These are phyloP conservation scores for Acromyrmex heyeri DNA, from an alignment of 1,140 invertebrate species.

Conservation along the genomic window DNA sequence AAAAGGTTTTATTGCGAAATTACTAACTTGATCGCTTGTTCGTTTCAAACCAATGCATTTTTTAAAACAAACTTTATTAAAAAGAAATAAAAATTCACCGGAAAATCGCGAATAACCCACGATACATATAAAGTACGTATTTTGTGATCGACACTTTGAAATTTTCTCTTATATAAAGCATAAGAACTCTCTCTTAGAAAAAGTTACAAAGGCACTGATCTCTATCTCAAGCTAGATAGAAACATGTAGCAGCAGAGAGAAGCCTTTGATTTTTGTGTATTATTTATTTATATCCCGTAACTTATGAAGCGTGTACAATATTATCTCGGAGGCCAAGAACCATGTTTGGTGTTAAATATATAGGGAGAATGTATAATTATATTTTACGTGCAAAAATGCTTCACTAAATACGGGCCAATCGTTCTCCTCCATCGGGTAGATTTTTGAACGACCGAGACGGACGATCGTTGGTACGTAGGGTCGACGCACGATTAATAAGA, in stretches of 20 bases:
- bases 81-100: not conserved
- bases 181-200: not conserved
- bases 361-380: not conserved
- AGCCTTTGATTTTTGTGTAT: not conserved
- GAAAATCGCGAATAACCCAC: not conserved
- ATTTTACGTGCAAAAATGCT: not conserved
- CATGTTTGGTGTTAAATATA: conserved; percentile 24
- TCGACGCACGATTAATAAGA: conserved; percentile 67
- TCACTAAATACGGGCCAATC: not conserved
- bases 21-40: not conserved
- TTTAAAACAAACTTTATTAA: not conserved
- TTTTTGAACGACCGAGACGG: conserved; percentile 36
- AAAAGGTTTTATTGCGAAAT: not conserved
- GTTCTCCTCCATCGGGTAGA: not conserved
- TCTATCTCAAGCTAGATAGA: not conserved
- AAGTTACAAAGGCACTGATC: not conserved
- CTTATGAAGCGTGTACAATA: not conserved
- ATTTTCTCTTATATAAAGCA: not conserved
- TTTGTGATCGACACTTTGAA: not conserved
- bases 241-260: not conserved
- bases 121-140: not conserved
- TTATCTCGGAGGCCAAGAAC: not conserved
- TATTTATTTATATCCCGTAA: not conserved
- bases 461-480: conserved; percentile 24
- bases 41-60: not conserved